Base-by-base conservation (phyloP, 1,140 invertebrate genomes). In the Penaeus indicus region DNA sequence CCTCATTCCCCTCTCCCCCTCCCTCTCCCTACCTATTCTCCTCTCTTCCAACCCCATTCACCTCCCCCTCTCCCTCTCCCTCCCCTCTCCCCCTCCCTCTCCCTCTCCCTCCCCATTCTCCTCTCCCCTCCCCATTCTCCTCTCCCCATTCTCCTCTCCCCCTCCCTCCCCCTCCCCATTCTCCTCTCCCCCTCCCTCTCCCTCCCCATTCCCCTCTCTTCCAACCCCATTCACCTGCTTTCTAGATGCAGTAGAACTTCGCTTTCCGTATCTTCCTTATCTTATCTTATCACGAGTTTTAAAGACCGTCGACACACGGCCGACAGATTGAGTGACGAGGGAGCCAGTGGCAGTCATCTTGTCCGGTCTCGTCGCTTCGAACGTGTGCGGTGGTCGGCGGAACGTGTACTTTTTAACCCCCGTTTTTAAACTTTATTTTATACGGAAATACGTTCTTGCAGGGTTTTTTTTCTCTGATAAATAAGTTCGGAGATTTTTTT, bases 131-230 rank as follows among this genome's bases (percentile, higher is more conserved):
- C 8, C 54, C 19, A 3, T 62, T 47, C n/a, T 21, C 19, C 32
- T 38, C 32, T 62, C 3, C n/a, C 81, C 47, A 67, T 64, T 42
- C 25, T 3, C 27, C 61, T 64, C 85, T 77, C 64, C 72, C 63
- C 61, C 78, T 78, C 81, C 61, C 54, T 64, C 79, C 25, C 62
- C 42, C 75, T 25, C 83, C 91, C 21, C 38, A 16, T 84, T 64
- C 32, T 13, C 75, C 72, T 8, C 84, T 54, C 84, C 32, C 64
- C 22, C 42, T 38, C 38, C 38, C 64, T 38, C 64, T 85, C 64
- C 63, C 62, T 38, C 64, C 21, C 47, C 13, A 7, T 63, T n/a
- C 3, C 32, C 42, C 22, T 32, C 81, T 7, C 60, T 62, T 3
- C 60, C n/a, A 3, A 16, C 81, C 60, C 22, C 60, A 22, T 2